phyloP scores from a whole-genome alignment of 2,888 invertebrate genomes.

The Ophion obscuratus region DNA sequence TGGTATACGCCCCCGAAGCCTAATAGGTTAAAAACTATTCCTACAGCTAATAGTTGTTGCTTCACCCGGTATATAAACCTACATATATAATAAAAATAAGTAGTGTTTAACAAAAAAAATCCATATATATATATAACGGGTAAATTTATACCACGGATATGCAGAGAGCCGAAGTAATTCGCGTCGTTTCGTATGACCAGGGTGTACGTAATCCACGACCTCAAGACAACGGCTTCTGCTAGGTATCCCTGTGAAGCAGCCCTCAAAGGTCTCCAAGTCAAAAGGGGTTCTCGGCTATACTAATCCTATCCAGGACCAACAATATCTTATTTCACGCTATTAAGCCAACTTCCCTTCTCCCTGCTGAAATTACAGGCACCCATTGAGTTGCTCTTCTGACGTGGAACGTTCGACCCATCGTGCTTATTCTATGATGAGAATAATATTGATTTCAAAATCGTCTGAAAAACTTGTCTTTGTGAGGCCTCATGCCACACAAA shows the following conservation, averaged over 20 bases:
- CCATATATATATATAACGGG: too few species aligned
- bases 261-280: slow-evolving; percentile 61
- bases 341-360: slow-evolving; percentile 48
- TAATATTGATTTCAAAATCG: neutral
- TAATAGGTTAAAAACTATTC: too few species aligned
- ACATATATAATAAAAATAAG: too few species aligned
- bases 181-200: slow-evolving; percentile 50
- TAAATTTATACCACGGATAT: too few species aligned
- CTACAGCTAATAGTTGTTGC: too few species aligned
- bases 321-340: slow-evolving; percentile 59
- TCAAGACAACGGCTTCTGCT: slow-evolving; percentile 53
- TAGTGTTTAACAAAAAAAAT: too few species aligned
- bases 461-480: neutral
- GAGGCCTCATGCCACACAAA: slow-evolving; percentile 34
- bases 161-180: neutral
- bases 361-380: slow-evolving; percentile 2
- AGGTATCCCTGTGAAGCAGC: slow-evolving; percentile 14
- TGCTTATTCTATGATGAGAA: neutral
- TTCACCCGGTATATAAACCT: too few species aligned
- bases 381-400: neutral
- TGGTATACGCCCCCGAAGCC: too few species aligned
- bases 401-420: neutral
- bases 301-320: slow-evolving; percentile 44
- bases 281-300: slow-evolving; percentile 36
- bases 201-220: slow-evolving; percentile 50